Percentiles rank a stretch among this genome's conserved stretches.
Evolutionary conservation across 2,113 vertebrate species (phyloP).

Genomic region (Tachysurus fulvidraco): DNA sequence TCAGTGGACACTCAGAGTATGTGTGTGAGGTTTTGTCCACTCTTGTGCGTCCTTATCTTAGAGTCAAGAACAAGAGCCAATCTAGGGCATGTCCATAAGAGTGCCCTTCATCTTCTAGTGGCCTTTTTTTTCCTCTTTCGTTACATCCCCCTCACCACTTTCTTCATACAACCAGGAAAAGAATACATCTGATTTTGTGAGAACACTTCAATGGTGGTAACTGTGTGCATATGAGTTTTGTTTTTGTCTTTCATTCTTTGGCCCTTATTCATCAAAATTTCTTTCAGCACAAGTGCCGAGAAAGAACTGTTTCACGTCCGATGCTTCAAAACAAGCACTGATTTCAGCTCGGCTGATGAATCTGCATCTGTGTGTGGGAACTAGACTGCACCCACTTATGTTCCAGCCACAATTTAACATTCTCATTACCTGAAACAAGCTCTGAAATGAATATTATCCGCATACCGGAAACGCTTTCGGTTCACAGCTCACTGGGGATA

Average conservation of each 20-base stretch:
- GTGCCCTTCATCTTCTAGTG: conserved; percentile 61
- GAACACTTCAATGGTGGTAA: background rate
- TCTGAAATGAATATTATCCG: background rate
- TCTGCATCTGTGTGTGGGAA: background rate
- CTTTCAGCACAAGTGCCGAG: background rate
- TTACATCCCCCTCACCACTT: conserved; percentile 29
- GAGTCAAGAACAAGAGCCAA: conserved; percentile 52
- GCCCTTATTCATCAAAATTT: background rate
- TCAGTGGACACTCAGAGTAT: conserved; percentile 22
- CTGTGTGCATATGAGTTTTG: background rate
- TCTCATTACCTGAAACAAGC: conserved; percentile 8
- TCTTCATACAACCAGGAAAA: background rate
- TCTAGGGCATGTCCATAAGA: conserved; percentile 68
- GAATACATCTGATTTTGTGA: conserved; percentile 13
- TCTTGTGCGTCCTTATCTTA: conserved; percentile 12
- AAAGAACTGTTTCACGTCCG: background rate
- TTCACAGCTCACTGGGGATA: background rate
- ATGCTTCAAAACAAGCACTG: background rate
- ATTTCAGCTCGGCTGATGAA: background rate
- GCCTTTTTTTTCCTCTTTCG: conserved; percentile 41
- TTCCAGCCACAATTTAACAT: background rate
- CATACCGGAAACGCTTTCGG: background rate
- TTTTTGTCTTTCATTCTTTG: background rate
- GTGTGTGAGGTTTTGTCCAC: conserved; percentile 10
- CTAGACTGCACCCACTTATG: background rate